phyloP scores from a whole-genome alignment of 2,888 invertebrate species.

The Epinotia demarniana region DNA sequence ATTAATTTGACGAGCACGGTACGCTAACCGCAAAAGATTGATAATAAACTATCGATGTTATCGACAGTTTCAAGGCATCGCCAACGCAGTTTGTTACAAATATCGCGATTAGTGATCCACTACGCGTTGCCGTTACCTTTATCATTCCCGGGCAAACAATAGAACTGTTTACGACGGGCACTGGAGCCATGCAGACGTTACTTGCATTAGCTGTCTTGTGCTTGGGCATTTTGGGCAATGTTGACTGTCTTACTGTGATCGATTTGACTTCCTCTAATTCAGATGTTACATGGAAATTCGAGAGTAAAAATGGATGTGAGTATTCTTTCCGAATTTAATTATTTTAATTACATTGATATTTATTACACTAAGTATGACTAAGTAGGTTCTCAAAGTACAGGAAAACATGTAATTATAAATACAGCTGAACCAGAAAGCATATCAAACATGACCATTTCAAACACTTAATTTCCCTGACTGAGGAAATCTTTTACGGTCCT shows the following conservation, averaged over 20 bases:
- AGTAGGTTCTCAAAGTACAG: no score
- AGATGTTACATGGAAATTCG: slow-evolving; percentile 62
- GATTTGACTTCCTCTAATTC: slow-evolving; percentile 35
- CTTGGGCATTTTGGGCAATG: slow-evolving; percentile 3
- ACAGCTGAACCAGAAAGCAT: no score
- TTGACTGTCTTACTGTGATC: slow-evolving; percentile 23
- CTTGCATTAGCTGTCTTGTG: slow-evolving; percentile 19
- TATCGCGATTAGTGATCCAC: slow-evolving; percentile 15
- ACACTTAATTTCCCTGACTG: no score
- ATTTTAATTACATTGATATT: no score
- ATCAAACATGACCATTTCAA: no score
- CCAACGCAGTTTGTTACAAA: background rate
- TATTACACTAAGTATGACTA: no score
- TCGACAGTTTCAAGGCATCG: slow-evolving; percentile 1
- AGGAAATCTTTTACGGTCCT: no score
- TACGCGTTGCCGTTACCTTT: slow-evolving; percentile 1
- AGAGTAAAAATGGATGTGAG: slow-evolving; percentile 76
- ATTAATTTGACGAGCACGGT: background rate
- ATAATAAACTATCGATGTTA: slow-evolving; percentile 19
- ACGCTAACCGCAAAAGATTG: slow-evolving; percentile 2
- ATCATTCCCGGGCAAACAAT: slow-evolving; percentile 9
- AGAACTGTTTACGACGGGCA: slow-evolving; percentile 5
- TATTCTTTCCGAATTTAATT: slow-evolving; percentile 46
- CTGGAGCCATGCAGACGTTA: slow-evolving; percentile 36
- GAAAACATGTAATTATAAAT: no score